These are phyloP conservation scores for Pseudorhombus dupliciocellatus DNA, from an alignment of 2,113 vertebrate species.

Conservation along the genomic window DNA sequence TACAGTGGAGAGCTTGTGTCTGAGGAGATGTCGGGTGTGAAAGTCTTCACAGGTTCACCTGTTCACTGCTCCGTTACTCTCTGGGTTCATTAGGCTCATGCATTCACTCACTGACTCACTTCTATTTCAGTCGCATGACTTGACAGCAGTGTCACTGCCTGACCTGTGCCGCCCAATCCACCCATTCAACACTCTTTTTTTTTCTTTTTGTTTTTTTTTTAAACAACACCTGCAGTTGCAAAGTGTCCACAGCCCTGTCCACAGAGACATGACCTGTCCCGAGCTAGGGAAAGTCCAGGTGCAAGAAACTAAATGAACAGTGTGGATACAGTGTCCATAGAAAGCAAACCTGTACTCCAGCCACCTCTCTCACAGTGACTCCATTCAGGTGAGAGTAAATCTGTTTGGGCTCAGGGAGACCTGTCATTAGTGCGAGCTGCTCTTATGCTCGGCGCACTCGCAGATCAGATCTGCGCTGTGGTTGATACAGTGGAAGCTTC, in stretches of 20 bases:
- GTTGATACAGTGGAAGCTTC: neutral
- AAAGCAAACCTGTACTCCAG: conserved; percentile 19
- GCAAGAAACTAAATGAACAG: conserved; percentile 27
- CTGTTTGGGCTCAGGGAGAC: neutral
- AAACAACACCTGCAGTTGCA: conserved; percentile 50
- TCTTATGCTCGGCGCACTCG: conserved; percentile 2
- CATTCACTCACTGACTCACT: neutral
- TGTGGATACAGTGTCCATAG: conserved; percentile 40
- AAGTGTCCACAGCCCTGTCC: conserved; percentile 37
- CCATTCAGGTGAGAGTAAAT: conserved; percentile 64
- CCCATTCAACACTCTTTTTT: neutral
- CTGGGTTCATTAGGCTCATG: neutral
- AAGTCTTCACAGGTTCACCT: conserved; percentile 30
- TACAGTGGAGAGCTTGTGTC: neutral
- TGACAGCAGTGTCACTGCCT: neutral
- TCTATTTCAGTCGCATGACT: neutral
- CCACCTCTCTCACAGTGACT: conserved; percentile 47
- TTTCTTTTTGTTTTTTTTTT: too few species aligned
- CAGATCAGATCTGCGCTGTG: neutral
- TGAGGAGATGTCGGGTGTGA: conserved; percentile 6
- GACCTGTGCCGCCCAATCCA: neutral
- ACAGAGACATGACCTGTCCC: conserved; percentile 14
- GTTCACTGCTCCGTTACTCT: conserved; percentile 41
- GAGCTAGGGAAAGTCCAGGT: conserved; percentile 26
- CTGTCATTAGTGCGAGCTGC: conserved; percentile 33